Base-by-base conservation (phyloP, 2,797 vertebrate species). In the Halcyon smyrnensis region DNA sequence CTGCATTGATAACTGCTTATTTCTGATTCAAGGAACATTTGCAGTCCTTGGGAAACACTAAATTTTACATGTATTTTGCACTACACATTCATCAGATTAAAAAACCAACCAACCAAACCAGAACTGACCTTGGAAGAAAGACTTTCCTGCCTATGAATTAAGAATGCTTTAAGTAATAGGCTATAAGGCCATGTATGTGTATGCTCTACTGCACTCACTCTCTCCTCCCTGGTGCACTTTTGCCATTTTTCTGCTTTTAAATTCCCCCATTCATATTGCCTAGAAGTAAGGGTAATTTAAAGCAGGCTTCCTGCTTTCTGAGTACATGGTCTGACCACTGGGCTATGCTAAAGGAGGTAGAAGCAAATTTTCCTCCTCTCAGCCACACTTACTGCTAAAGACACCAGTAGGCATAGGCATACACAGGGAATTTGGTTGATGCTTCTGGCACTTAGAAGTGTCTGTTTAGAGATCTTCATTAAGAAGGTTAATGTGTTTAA, bases 401-500 rank as follows among this genome's bases (percentile, higher is more conserved):
- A 28, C 23, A 77, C 25, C 19, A 41, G 34, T 57, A 14, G 56
- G n/a, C n/a, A 34, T 34, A 34, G 32, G 12, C 18, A 28, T 15
- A 28, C 32, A 11, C 1, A n/a, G 13, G 17, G 23, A 62, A 56
- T 57, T 43, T 48, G 7, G 2, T 6, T 65, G 45, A 46, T 56
- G n/a, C 14, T 77, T 69, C 51, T 62, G 32, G 24, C 12, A 15
- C 18, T 30, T n/a, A 27, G 8, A 64, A 73, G 34, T 10, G 12
- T 23, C 19, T 53, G 41, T 70, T 89, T 83, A 89, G 45, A 78
- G 10, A 41, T 74, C 36, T 70, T 85, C 34, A 51, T 83, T 85
- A 77, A 87, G 14, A 19, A 25, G 18, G 14, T 69, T 95, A 79
- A 85, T 89, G 25, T 20, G 23, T 74, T 93, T 93, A 70, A 36